Base-by-base conservation (phyloP, 1,140 invertebrate genomes). In the Mercenaria mercenaria region DNA sequence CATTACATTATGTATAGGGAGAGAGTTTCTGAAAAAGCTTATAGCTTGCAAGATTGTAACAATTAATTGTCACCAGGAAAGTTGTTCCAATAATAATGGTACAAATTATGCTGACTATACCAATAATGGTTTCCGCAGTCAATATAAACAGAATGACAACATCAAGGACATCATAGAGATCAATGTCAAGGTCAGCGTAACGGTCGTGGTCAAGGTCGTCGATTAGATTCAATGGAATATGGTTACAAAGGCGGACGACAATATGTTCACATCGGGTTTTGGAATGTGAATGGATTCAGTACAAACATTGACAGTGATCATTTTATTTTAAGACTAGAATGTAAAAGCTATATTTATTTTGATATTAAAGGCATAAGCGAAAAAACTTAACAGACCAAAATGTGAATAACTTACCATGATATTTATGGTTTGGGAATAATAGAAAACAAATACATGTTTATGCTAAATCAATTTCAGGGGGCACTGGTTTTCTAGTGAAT, bases 201-300 rank as follows among this genome's bases (percentile, higher is more conserved):
- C n/a, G 6, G 6, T 23, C 10, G n/a, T n/a, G n/a, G n/a, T 13
- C n/a, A n/a, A 15, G 52, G 52, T 56, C 52, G 52, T 56, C 13
- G 52, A 13, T 15, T 15, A 13, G n/a, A 13, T 13, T 15, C 13
- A 15, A 56, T n/a, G 43, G 8, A 18, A 47, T 10, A 47, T 47
- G 8, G 18, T 10, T 8, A 18, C 43, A 47, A 18, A 47, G 43
- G 43, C 8, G 18, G 18, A 8, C 8, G 43, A 47, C 43, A 47
- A 10, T 67, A 67, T 8, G n/a, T 67, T n/a, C 8, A 67, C 8
- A 67, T 67, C 10, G 61, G 61, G 23, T 67, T 67, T 67, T 67
- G 61, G 61, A 67, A 67, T 67, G 61, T 67, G 10, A 34, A 67
- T n/a, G 61, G 61, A n/a, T 67, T 67, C n/a, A 67, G 61, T 67